These are phyloP conservation scores for Gerris buenoi DNA, from an alignment of 1,140 invertebrate species.

Conservation along the genomic window DNA sequence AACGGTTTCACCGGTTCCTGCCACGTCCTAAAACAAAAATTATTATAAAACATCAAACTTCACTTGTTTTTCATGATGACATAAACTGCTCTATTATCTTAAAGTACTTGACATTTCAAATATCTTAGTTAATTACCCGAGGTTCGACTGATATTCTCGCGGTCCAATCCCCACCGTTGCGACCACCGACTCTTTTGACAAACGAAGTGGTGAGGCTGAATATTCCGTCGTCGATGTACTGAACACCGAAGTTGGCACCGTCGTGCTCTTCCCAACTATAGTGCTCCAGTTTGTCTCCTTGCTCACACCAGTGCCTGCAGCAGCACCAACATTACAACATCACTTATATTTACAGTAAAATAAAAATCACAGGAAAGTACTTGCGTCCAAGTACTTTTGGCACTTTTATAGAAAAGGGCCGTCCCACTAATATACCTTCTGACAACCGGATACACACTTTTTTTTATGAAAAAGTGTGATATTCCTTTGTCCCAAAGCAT, in stretches of 20 bases:
- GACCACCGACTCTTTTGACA: slow-evolving; percentile 63
- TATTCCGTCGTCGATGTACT: slow-evolving; percentile 69
- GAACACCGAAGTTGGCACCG: slow-evolving; percentile 77
- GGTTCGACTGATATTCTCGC: slow-evolving; percentile 57
- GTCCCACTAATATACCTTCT: too few relatives aligned
- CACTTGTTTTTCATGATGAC: too few relatives aligned
- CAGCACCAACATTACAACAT: slow-evolving; percentile 5
- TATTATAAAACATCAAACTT: too few relatives aligned
- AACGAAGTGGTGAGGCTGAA: slow-evolving; percentile 72
- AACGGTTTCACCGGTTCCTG: slow-evolving; percentile 35
- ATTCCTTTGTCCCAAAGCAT: too few relatives aligned
- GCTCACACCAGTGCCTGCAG: slow-evolving; percentile 82
- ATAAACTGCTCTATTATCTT: not conserved
- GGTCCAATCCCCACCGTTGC: slow-evolving; percentile 84
- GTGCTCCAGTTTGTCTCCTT: slow-evolving; percentile 62
- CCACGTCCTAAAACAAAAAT: slow-evolving; percentile 24
- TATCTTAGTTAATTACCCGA: slow-evolving; percentile 35
- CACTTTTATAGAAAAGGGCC: too few relatives aligned
- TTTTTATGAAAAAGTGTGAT: too few relatives aligned
- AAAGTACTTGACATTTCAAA: not conserved
- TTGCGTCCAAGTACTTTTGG: too few relatives aligned
- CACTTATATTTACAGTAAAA: too few relatives aligned
- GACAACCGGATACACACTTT: too few relatives aligned
- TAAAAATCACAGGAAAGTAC: too few relatives aligned
- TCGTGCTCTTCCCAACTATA: slow-evolving; percentile 87